Evolutionary conservation across 2,888 invertebrate genomes (phyloP).

Genomic region (Spisula subtruncata): DNA sequence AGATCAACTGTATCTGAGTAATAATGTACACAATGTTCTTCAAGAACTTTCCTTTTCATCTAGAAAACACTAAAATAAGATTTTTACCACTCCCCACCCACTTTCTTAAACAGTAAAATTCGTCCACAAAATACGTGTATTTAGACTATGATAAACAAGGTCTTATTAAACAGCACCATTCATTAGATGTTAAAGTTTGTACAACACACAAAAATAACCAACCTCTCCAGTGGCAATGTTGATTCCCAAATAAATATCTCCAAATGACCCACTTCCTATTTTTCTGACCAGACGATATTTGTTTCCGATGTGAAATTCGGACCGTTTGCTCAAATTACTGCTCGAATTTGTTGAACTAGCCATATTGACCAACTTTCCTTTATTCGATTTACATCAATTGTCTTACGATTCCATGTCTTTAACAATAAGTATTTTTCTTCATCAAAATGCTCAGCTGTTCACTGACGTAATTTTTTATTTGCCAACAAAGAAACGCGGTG

Average conservation of each 20-base stretch:
- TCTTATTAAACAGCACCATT: not conserved
- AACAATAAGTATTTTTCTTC: constrained; percentile 27
- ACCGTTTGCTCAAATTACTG: constrained; percentile 77
- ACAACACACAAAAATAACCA: constrained; percentile 54
- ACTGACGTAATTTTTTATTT: constrained; percentile 56
- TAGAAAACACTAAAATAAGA: too few species aligned
- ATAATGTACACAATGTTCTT: too few species aligned
- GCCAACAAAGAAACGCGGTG: constrained; percentile 65
- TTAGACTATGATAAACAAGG: not conserved
- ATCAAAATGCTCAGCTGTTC: constrained; percentile 61
- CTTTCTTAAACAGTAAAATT: constrained; percentile 3
- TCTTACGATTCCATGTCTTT: not conserved
- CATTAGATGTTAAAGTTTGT: not conserved
- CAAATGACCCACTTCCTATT: constrained; percentile 88
- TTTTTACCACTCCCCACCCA: constrained; percentile 13
- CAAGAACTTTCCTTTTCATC: too few species aligned
- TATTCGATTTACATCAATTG: not conserved
- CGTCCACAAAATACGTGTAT: not conserved
- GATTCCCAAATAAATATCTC: constrained; percentile 87
- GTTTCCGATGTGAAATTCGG: constrained; percentile 85
- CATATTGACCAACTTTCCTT: not conserved
- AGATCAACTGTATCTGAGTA: too few species aligned
- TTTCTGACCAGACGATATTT: constrained; percentile 87
- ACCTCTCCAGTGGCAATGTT: constrained; percentile 87
- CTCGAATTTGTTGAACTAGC: constrained; percentile 69